A percentile compares a stretch with the other conserved stretches of the same genome.
Evolutionary conservation across 2,797 vertebrate genomes (phyloP).

Genomic region (Ibycter americanus): DNA sequence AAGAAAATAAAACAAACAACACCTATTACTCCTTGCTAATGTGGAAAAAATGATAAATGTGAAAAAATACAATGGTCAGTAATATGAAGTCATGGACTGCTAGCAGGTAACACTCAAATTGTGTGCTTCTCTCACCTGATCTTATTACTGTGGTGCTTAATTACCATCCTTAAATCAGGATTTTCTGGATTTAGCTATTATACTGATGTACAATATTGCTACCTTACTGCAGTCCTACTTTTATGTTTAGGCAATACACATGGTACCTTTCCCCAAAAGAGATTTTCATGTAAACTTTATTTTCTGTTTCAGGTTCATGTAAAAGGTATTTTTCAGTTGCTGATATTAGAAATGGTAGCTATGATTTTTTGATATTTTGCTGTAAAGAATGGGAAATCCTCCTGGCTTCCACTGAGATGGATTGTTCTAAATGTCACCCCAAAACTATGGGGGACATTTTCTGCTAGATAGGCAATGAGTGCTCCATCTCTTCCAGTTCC

Average conservation of each 20-base stretch:
- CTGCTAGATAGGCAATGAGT: background rate
- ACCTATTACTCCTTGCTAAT: background rate
- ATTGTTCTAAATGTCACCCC: background rate
- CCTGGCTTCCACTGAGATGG: background rate
- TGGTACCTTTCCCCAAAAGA: background rate
- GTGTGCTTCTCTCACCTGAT: background rate
- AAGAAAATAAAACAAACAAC: background rate
- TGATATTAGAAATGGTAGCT: background rate
- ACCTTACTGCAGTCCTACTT: background rate
- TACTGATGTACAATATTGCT: background rate
- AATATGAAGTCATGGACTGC: background rate
- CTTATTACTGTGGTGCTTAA: background rate
- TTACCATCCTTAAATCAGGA: background rate
- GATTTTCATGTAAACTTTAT: background rate
- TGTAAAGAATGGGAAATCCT: background rate
- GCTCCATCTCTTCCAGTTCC: background rate
- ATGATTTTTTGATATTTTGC: background rate
- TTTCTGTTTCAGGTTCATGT: background rate
- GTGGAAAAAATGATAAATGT: background rate
- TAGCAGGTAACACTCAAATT: background rate
- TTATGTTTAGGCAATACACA: background rate
- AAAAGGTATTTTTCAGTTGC: background rate
- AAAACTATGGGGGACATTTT: background rate
- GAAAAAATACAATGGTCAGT: background rate
- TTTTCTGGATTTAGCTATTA: background rate